Evolutionary conservation across 1,140 invertebrate genomes (phyloP).

Genomic region (Pachypeltis micranthus): DNA sequence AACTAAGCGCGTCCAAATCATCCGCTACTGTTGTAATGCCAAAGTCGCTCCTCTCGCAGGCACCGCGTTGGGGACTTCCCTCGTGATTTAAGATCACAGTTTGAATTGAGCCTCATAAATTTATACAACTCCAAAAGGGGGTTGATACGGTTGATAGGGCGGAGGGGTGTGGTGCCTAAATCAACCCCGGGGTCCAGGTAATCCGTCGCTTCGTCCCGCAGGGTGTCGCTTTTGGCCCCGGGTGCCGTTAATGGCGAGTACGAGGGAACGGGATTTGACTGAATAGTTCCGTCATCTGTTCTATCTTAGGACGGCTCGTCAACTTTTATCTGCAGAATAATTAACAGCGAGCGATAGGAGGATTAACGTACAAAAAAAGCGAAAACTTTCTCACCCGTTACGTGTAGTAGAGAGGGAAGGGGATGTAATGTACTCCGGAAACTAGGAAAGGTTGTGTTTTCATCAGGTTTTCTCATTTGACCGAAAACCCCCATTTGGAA

Average conservation of each 20-base stretch:
- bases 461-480: too few species aligned
- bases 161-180: constrained; percentile 13
- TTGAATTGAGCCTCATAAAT: constrained; percentile 16
- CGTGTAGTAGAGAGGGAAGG: too few species aligned
- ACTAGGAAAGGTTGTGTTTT: too few species aligned
- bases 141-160: constrained; percentile 5
- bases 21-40: constrained; percentile 16
- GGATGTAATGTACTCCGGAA: too few species aligned
- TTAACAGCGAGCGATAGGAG: too few species aligned
- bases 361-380: too few species aligned
- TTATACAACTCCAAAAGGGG: constrained; percentile 1
- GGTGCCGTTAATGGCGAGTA: constrained; percentile 12
- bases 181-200: constrained; percentile 14
- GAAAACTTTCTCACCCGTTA: too few species aligned
- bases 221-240: too few species aligned
- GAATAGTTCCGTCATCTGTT: neutral
- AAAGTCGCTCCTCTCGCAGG: constrained; percentile 11
- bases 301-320: neutral
- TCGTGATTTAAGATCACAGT: constrained; percentile 13
- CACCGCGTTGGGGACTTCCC: too few species aligned
- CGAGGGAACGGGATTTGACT: neutral
- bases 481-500: too few species aligned
- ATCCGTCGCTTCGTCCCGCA: too few species aligned
- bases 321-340: too few species aligned
- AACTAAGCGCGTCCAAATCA: constrained; percentile 15